Conservation (phyloP, 2,888 invertebrate genomes). For the Dryococelus australis region DNA sequence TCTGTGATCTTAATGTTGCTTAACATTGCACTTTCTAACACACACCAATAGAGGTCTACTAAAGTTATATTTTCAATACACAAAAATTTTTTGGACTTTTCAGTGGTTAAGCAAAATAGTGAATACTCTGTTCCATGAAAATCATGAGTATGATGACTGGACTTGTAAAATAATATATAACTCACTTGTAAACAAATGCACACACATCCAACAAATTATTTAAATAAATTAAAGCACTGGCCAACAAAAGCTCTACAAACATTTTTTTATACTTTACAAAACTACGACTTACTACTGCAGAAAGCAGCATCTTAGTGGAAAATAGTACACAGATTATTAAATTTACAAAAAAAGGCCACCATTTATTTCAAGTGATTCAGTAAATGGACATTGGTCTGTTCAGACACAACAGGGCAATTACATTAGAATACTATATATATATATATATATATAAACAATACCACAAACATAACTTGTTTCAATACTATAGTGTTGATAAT, state of each 20-base stretch:
- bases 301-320: neutral
- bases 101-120: too few relatives aligned
- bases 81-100: too few relatives aligned
- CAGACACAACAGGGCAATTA: neutral
- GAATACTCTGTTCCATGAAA: too few relatives aligned
- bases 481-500: neutral
- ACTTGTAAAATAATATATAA: too few relatives aligned
- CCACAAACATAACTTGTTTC: neutral
- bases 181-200: neutral
- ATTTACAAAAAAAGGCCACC: neutral
- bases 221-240: neutral
- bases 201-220: neutral
- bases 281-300: neutral
- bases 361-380: neutral
- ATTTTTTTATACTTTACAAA: neutral
- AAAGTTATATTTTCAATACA: too few relatives aligned
- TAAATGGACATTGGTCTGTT: neutral
- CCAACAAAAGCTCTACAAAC: neutral
- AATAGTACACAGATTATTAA: neutral
- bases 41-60: too few relatives aligned
- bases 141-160: too few relatives aligned
- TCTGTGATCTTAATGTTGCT: too few relatives aligned
- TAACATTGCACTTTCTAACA: too few relatives aligned
- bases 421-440: neutral
- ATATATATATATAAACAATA: neutral